Conservation (phyloP, 1,140 invertebrate genomes). For the Drosophila nigromelanica region DNA sequence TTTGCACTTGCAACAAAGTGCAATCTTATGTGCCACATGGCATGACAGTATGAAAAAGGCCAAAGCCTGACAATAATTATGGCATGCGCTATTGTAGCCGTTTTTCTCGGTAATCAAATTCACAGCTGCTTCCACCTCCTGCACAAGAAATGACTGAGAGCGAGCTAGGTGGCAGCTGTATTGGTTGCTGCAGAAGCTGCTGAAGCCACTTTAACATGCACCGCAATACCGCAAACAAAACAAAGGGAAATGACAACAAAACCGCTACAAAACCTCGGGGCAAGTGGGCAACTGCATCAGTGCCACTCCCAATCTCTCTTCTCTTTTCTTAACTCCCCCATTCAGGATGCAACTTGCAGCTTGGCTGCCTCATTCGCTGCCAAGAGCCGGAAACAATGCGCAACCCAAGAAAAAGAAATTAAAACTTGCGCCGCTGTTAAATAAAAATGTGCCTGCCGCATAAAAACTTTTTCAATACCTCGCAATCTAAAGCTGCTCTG, state of each 20-base stretch:
- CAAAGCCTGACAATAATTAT: slow-evolving; percentile 72
- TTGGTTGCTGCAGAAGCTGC: slow-evolving; percentile 25
- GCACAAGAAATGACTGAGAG: slow-evolving; percentile 18
- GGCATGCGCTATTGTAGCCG: slow-evolving; percentile 35
- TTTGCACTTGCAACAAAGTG: slow-evolving; percentile 72
- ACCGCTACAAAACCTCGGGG: slow-evolving; percentile 71
- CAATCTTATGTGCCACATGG: slow-evolving; percentile 45
- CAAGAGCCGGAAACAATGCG: slow-evolving; percentile 69
- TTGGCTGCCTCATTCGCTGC: slow-evolving; percentile 21
- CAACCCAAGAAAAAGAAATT: slow-evolving; percentile 69
- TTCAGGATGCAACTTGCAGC: slow-evolving; percentile 22
- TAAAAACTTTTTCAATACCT: slow-evolving; percentile 52
- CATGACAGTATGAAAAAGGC: slow-evolving; percentile 40
- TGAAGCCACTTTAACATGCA: slow-evolving; percentile 73
- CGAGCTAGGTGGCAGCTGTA: slow-evolving; percentile 23
- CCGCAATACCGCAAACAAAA: slow-evolving; percentile 57
- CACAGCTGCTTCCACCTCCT: slow-evolving; percentile 21
- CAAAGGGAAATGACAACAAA: slow-evolving; percentile 73
- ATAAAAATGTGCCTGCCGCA: slow-evolving; percentile 58
- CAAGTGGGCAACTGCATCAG: slow-evolving; percentile 45
- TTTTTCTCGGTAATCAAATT: slow-evolving; percentile 68
- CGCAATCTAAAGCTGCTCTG: slow-evolving; percentile 23
- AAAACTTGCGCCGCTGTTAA: slow-evolving; percentile 73
- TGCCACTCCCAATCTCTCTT: not conserved
- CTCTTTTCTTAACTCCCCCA: not conserved